Evolutionary conservation across 2,888 invertebrate species (phyloP).

Genomic region (Minunthozetes semirufus): DNA sequence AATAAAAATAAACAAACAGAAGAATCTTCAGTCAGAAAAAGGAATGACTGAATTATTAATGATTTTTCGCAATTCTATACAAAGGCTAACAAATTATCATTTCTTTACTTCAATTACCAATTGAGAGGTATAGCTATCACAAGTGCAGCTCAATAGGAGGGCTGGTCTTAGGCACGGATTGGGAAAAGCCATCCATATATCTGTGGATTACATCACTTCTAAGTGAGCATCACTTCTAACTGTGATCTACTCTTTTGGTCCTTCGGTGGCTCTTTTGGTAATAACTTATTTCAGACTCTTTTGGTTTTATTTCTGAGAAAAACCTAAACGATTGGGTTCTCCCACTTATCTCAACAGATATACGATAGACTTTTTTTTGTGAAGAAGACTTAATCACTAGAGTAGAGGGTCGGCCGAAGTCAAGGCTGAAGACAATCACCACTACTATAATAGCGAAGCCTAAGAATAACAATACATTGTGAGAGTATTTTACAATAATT

Average conservation of each 20-base stretch:
- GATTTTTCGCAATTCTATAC: too few species aligned
- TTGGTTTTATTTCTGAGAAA: neutral
- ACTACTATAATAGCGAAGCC: neutral
- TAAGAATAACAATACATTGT: too few species aligned
- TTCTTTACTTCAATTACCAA: too few species aligned
- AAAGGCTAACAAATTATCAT: too few species aligned
- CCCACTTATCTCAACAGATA: neutral
- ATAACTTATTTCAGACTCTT: neutral
- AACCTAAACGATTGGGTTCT: constrained; percentile 2
- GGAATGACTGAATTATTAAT: too few species aligned
- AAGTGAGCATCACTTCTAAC: too few species aligned
- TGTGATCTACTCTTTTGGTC: neutral
- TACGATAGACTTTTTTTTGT: neutral
- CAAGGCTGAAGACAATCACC: neutral
- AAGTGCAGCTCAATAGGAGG: neutral
- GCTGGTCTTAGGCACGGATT: neutral
- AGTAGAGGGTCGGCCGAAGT: neutral
- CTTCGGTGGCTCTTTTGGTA: neutral
- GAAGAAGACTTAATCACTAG: neutral
- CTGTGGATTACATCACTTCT: neutral
- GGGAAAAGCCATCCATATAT: neutral
- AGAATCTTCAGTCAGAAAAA: too few species aligned
- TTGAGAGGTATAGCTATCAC: neutral
- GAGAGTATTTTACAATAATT: too few species aligned
- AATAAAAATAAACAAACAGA: too few species aligned